Percentiles rank a stretch among this genome's conserved stretches.
These are phyloP conservation scores for Ascaphus truei DNA, from an alignment of 2,113 vertebrate species.

Conservation along the genomic window DNA sequence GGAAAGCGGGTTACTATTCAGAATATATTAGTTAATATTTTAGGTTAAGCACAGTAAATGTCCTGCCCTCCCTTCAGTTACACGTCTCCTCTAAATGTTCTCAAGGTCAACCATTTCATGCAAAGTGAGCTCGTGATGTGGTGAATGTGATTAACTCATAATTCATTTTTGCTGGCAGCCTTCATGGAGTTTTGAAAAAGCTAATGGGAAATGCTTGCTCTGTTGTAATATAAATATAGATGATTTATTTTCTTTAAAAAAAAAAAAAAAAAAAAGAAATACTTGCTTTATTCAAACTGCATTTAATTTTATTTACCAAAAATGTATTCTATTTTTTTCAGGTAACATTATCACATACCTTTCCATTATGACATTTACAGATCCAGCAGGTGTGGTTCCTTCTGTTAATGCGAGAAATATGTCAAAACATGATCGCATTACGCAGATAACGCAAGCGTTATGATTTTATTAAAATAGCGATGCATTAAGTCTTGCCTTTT, in stretches of 20 bases:
- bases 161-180: constrained; percentile 36
- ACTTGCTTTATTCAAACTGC: neutral
- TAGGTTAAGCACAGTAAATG: neutral
- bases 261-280: no score
- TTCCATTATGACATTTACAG: no score
- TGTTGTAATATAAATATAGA: constrained; percentile 30
- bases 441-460: no score
- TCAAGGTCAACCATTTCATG: constrained; percentile 35
- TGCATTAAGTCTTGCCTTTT: no score
- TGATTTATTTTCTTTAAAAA: neutral
- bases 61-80: neutral
- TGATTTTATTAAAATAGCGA: no score
- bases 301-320: neutral
- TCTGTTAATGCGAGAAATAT: no score
- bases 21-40: no score
- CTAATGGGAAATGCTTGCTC: constrained; percentile 22
- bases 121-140: constrained; percentile 34
- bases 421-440: no score
- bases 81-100: constrained; percentile 18
- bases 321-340: neutral
- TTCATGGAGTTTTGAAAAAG: constrained; percentile 27
- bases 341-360: no score
- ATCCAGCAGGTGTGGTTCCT: no score
- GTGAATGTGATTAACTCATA: constrained; percentile 37
- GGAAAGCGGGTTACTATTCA: no score